These are phyloP conservation scores for Irena cyanogastra DNA, from an alignment of 2,113 vertebrate genomes.

Conservation along the genomic window DNA sequence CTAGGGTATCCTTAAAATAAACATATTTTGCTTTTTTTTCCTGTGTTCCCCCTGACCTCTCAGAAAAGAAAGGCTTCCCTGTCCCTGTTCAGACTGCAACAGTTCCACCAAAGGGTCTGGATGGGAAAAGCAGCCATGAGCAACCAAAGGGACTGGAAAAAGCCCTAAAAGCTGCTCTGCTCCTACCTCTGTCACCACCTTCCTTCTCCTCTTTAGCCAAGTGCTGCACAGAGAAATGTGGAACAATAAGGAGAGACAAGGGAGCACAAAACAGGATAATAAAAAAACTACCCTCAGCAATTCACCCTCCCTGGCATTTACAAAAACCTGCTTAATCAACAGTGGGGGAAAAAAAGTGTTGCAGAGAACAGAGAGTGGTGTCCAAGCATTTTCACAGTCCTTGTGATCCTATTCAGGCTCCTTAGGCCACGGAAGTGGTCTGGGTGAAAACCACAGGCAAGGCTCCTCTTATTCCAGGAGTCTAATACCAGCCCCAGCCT, in stretches of 20 bases:
- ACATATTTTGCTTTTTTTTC: background rate
- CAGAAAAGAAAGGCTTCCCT: background rate
- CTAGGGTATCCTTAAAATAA: background rate
- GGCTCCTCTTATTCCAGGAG: background rate
- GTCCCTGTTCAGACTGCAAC: background rate
- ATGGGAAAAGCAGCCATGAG: background rate
- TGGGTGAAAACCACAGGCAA: background rate
- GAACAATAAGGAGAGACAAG: slow-evolving; percentile 11
- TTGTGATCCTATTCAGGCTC: background rate
- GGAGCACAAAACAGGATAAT: background rate
- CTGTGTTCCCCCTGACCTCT: background rate
- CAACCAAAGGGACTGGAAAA: background rate
- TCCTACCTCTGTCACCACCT: background rate
- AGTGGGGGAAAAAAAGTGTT: too few species aligned
- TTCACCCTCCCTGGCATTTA: background rate
- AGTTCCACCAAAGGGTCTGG: background rate
- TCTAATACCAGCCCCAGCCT: background rate
- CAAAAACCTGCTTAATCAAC: background rate
- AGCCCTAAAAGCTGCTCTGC: background rate
- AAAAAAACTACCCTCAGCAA: background rate
- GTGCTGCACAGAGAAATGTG: background rate
- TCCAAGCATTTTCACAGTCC: background rate
- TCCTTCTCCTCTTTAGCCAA: background rate
- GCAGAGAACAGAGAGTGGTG: background rate
- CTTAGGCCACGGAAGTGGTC: background rate